Base-by-base conservation (phyloP, 1,140 invertebrate species). In the Anastrepha obliqua region DNA sequence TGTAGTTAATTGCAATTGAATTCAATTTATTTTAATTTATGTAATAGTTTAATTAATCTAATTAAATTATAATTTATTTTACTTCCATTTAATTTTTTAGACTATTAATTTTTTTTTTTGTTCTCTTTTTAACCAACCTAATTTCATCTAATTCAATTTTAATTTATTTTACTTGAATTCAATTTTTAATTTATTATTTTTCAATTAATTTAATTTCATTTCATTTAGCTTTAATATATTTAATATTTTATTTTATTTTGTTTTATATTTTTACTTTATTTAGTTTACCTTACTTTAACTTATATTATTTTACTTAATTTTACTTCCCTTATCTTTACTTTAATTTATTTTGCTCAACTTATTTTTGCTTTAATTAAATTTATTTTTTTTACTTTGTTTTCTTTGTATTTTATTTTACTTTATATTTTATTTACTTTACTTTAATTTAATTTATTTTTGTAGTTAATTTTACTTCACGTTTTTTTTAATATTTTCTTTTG, bases 231-330 rank as follows among this genome's bases (percentile, higher is more conserved):
- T 74, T 74, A 74, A 8, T 81, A 47, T 81, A 51, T n/a, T 81
- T 81, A 51, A 20, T 85, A 5, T 85, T 85, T 29, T n/a, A n/a
- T 29, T 85, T 85, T n/a, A 85, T 85, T 85, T 85, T 39, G 20
- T 85, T 85, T 2, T 85, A 15, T 58, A 58, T n/a, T 58, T 51
- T 78, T 47, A 15, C 47, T 15, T 78, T 78, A 51, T 78, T 51
- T 78, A 29, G 29, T 29, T 29, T 29, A 29, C 29, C 29, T 29
- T 29, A 29, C 29, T 74, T 74, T 74, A 39, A 15, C 6, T 74
- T 15, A 39, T 74, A 5, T 74, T 39, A 74, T 74, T 74, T 74
- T 29, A 29, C 29, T 29, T 29, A 29, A 29, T 29, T 29, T 29
- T 29, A 29, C 1, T 29, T 29, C 29, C 29, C 29, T 74, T 2